These are phyloP conservation scores for Drosophila navojoa DNA, from an alignment of 1,140 invertebrate species.

Conservation along the genomic window DNA sequence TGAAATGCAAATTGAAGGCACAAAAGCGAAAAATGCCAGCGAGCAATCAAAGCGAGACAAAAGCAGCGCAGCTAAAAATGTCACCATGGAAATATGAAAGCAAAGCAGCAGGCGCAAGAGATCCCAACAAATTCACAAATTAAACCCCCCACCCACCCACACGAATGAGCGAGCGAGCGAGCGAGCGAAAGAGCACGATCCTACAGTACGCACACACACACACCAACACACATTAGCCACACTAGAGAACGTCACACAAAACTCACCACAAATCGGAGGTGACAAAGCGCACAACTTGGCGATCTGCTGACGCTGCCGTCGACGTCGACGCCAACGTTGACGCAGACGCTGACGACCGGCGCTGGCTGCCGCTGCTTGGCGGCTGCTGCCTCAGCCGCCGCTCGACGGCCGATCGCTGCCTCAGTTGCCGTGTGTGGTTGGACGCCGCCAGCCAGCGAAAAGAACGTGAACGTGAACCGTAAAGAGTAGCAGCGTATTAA, in stretches of 20 bases:
- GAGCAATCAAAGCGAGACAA: conserved; percentile 71
- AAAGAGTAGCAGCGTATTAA: conserved; percentile 26
- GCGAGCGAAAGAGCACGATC: too few relatives aligned
- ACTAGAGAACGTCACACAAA: conserved; percentile 27
- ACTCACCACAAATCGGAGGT: conserved; percentile 54
- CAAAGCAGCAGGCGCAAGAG: conserved; percentile 26
- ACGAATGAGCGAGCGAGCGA: neutral
- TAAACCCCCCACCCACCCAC: conserved; percentile 19
- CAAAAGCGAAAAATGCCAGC: conserved; percentile 66
- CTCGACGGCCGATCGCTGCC: conserved; percentile 22
- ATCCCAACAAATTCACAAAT: conserved; percentile 15
- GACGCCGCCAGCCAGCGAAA: conserved; percentile 61
- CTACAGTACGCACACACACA: too few relatives aligned
- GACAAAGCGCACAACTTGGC: conserved; percentile 49
- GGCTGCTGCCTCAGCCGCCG: conserved; percentile 18
- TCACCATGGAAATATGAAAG: conserved; percentile 51
- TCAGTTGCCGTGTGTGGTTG: conserved; percentile 75
- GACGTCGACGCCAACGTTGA: neutral
- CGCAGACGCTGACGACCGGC: neutral
- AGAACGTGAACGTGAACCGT: conserved; percentile 35
- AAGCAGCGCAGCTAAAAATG: conserved; percentile 45
- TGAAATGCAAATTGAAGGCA: conserved; percentile 79
- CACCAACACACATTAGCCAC: neutral
- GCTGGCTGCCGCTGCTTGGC: neutral
- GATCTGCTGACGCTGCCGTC: conserved; percentile 14